Conservation (phyloP, 2,113 vertebrate genomes). For the Puntigrus tetrazona region DNA sequence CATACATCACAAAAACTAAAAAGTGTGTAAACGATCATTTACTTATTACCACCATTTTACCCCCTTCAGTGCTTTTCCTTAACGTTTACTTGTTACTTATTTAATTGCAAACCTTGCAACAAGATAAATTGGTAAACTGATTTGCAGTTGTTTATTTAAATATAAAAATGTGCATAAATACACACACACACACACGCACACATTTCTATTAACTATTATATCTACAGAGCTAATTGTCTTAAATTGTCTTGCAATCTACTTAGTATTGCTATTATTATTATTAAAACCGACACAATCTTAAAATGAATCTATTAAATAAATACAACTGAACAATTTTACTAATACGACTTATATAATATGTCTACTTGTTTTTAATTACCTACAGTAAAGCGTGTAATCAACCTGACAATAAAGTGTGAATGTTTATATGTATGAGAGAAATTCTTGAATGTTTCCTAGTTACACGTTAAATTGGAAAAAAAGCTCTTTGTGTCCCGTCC, state of each 20-base stretch:
- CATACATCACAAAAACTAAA: neutral
- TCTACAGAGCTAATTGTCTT: neutral
- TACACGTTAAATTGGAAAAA: slow-evolving; percentile 2
- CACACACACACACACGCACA: too few species aligned
- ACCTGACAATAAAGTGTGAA: neutral
- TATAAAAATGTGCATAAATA: too few species aligned
- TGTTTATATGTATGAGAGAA: neutral
- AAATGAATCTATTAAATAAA: neutral
- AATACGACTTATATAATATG: neutral
- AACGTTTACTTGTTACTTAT: neutral
- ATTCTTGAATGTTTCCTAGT: slow-evolving; percentile 22
- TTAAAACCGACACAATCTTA: neutral
- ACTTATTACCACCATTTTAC: neutral
- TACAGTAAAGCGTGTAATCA: neutral
- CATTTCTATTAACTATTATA: neutral
- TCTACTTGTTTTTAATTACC: neutral
- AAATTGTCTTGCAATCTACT: neutral
- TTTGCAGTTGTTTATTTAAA: neutral
- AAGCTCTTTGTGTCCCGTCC: slow-evolving; percentile 75
- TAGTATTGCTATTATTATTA: neutral
- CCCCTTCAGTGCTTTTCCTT: neutral
- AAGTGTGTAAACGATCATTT: neutral
- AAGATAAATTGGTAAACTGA: neutral
- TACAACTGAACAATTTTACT: neutral
- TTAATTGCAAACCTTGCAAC: neutral